phyloP scores from a whole-genome alignment of 1,140 invertebrate genomes.

The Pseudomyrmex cubaensis region DNA sequence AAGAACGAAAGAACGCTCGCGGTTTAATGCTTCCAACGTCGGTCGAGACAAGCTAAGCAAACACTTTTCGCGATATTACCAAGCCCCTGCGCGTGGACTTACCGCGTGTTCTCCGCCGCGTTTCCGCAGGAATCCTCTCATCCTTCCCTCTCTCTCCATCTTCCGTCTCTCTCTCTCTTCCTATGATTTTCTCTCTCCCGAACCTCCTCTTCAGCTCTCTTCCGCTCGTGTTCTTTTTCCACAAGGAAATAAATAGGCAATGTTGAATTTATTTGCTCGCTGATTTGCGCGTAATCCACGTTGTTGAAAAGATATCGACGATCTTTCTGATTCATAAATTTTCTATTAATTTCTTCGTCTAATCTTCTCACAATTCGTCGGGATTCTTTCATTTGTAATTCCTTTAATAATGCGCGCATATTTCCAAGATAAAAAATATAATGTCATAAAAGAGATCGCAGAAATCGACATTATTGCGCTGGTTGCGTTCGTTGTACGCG shows the following conservation, averaged over 20 bases:
- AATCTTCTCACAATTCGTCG: not conserved
- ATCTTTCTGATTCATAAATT: not conserved
- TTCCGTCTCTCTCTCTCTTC: not conserved
- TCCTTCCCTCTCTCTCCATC: not conserved
- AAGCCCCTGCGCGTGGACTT: conserved; percentile 68
- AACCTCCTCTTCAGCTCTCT: not conserved
- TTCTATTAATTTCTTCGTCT: not conserved
- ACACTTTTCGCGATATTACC: conserved; percentile 81
- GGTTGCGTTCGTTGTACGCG: conserved; percentile 2
- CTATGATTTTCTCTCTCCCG: not conserved
- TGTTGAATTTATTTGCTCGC: conserved; percentile 56
- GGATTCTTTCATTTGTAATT: too few relatives aligned
- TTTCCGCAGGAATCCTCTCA: conserved; percentile 12
- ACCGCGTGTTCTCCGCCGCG: conserved; percentile 60
- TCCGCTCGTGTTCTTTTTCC: not conserved
- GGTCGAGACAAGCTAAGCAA: conserved; percentile 81
- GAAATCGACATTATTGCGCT: conserved; percentile 10
- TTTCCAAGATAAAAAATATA: too few relatives aligned
- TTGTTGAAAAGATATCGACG: not conserved
- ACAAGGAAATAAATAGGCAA: conserved; percentile 68
- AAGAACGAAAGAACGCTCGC: conserved; percentile 76
- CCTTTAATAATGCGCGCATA: too few relatives aligned
- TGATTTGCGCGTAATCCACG: conserved; percentile 43
- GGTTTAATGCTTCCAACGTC: conserved; percentile 78
- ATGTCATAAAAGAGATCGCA: not conserved